Conservation (phyloP, 2,888 invertebrate species). For the Timema podura region DNA sequence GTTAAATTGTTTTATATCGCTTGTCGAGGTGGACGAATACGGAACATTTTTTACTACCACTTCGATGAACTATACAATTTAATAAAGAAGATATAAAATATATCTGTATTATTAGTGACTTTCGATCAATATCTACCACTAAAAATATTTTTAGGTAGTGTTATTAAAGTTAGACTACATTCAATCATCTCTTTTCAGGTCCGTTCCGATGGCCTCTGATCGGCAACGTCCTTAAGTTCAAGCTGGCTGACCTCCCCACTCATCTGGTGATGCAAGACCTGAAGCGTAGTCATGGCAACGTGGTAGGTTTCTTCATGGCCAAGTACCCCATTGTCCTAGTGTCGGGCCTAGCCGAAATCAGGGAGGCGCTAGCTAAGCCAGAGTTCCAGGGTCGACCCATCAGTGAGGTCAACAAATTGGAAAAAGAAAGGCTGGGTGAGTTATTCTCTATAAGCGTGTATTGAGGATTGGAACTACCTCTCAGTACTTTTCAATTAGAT, state of each 20-base stretch:
- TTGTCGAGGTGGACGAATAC: no score
- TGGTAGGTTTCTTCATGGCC: constrained; percentile 18
- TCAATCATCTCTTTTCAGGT: no score
- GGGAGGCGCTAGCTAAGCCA: constrained; percentile 18
- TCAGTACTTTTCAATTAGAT: no score
- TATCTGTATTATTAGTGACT: no score
- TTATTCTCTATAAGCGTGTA: not conserved
- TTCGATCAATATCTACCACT: no score
- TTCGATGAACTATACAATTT: no score
- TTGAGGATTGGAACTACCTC: not conserved
- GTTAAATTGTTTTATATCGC: no score
- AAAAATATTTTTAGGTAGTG: no score
- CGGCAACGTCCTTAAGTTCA: constrained; percentile 21
- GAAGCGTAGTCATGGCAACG: constrained; percentile 18
- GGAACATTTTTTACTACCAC: no score
- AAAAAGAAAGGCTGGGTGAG: constrained; percentile 18
- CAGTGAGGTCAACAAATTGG: constrained; percentile 14
- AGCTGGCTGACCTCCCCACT: not conserved
- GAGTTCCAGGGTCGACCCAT: constrained; percentile 20
- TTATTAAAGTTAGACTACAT: no score
- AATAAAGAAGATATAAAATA: no score
- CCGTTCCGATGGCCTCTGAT: constrained; percentile 20
- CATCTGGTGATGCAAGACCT: constrained; percentile 14
- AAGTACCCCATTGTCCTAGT: constrained; percentile 19
- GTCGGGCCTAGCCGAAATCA: constrained; percentile 21